Evolutionary conservation across 2,113 vertebrate genomes (phyloP).

Genomic region (Oreochromis spilurus): DNA sequence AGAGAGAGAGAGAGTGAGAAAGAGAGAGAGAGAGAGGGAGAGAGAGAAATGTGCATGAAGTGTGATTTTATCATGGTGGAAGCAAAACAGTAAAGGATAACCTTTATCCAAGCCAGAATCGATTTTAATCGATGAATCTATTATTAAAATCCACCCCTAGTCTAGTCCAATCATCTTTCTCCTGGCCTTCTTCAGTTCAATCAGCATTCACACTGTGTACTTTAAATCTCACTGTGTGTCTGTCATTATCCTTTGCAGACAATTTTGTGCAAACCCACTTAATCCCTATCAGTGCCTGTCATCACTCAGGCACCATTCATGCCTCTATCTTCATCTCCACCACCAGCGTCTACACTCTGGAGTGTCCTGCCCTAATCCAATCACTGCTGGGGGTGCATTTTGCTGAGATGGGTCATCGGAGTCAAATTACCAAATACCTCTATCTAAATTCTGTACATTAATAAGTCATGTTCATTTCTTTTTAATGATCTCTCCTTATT

Average conservation of each 20-base stretch:
- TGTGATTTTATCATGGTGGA: too few species aligned
- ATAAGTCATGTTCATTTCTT: not conserved
- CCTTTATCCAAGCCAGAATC: too few species aligned
- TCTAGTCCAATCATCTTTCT: not conserved
- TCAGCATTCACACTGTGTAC: not conserved
- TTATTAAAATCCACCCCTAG: too few species aligned
- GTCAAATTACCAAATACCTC: not conserved
- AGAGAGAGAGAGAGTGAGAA: too few species aligned
- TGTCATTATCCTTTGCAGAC: not conserved
- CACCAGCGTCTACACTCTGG: not conserved
- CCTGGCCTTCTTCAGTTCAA: not conserved
- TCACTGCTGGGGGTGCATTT: not conserved
- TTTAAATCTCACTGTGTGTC: fast-evolving
- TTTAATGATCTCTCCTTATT: not conserved
- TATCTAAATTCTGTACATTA: not conserved
- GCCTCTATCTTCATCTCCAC: not conserved
- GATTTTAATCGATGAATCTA: too few species aligned
- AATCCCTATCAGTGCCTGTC: not conserved
- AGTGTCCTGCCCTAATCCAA: not conserved
- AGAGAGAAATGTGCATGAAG: too few species aligned
- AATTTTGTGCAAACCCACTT: not conserved
- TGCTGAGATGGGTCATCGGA: not conserved
- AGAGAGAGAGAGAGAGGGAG: too few species aligned
- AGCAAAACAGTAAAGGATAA: too few species aligned
- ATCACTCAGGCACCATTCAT: not conserved